These are phyloP conservation scores for Operophtera brumata DNA, from an alignment of 2,888 invertebrate species.

Conservation along the genomic window DNA sequence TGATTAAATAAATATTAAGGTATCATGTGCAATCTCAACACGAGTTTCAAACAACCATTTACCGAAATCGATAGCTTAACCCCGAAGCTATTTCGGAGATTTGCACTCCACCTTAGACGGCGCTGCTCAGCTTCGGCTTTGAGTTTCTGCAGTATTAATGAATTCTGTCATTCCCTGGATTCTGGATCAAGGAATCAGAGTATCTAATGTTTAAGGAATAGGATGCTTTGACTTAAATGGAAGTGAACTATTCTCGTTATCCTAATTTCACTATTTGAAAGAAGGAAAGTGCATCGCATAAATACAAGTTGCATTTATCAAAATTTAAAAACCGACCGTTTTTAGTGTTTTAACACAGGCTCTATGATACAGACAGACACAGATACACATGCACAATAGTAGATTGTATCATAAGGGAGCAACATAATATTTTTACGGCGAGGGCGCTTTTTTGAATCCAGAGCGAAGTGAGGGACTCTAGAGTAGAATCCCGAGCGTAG, in stretches of 20 bases:
- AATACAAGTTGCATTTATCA: too few species aligned
- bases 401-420: too few species aligned
- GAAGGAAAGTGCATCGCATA: not conserved
- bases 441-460: too few species aligned
- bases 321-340: too few species aligned
- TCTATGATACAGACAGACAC: too few species aligned
- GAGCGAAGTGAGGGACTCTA: too few species aligned
- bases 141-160: constrained; percentile 17
- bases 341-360: too few species aligned
- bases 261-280: not conserved
- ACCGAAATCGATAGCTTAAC: constrained; percentile 21
- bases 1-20: not conserved
- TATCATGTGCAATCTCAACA: constrained; percentile 11
- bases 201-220: constrained; percentile 1
- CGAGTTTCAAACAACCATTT: constrained; percentile 18
- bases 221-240: not conserved
- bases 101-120: constrained; percentile 13
- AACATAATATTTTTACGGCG: too few species aligned
- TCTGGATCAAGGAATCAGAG: not conserved
- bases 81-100: constrained; percentile 22
- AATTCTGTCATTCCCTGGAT: constrained; percentile 3
- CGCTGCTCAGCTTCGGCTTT: not conserved
- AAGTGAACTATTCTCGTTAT: not conserved
- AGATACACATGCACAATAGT: too few species aligned
- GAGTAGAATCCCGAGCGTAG: too few species aligned